Evolutionary conservation across 2,113 vertebrate species (phyloP).

Genomic region (Paramormyrops kingsleyae): DNA sequence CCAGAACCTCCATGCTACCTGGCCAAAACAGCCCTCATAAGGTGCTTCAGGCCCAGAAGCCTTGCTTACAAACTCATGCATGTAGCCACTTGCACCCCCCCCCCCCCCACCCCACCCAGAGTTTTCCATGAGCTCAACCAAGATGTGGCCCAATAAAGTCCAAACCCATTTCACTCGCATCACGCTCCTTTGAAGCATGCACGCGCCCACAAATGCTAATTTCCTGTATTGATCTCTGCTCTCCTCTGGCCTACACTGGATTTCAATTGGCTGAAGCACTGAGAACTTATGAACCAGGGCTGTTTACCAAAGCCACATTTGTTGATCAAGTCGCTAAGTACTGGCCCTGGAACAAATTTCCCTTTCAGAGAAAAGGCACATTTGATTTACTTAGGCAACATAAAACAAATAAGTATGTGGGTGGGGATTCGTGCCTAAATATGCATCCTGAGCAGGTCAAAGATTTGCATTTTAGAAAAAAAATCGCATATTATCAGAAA

Average conservation of each 20-base stretch:
- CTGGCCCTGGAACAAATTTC: constrained; percentile 5
- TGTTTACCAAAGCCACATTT: constrained; percentile 21
- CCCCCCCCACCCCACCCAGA: background rate
- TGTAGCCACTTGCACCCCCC: background rate
- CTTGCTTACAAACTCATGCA: background rate
- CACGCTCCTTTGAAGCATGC: constrained; percentile 20
- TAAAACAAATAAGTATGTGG: constrained; percentile 15
- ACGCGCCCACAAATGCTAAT: constrained; percentile 27
- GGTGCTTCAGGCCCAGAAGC: background rate
- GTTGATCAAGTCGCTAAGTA: background rate
- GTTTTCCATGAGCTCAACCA: background rate
- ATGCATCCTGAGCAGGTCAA: constrained; percentile 1
- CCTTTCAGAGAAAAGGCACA: constrained; percentile 15
- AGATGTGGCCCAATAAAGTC: background rate
- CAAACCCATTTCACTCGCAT: constrained; percentile 12
- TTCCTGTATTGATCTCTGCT: constrained; percentile 27
- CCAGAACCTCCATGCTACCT: background rate
- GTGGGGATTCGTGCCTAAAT: background rate
- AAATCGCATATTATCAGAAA: background rate
- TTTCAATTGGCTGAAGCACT: constrained; percentile 24
- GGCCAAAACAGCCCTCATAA: background rate
- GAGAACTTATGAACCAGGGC: constrained; percentile 20
- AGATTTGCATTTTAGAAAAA: background rate
- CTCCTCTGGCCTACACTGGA: constrained; percentile 13
- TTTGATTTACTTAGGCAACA: constrained; percentile 29